phyloP scores from a whole-genome alignment of 2,113 vertebrate species.

The Agapornis roseicollis region DNA sequence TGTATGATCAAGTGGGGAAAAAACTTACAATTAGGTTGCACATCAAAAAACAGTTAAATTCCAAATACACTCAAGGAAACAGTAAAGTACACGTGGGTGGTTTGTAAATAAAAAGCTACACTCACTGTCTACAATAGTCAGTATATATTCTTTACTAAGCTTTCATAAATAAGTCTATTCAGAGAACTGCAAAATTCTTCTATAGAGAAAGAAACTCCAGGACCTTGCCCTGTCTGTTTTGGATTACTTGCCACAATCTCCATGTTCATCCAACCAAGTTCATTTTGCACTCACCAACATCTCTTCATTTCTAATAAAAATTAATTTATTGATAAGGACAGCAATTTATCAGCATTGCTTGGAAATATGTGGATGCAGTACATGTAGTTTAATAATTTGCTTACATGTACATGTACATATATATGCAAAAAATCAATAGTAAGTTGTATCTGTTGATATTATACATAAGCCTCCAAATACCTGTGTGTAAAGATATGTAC shows the following conservation, averaged over 20 bases:
- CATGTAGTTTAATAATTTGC: background rate
- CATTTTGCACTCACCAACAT: background rate
- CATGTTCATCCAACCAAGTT: background rate
- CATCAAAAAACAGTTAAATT: background rate
- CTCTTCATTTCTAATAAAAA: background rate
- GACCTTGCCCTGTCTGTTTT: background rate
- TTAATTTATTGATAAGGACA: background rate
- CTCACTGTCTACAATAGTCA: background rate
- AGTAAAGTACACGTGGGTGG: background rate
- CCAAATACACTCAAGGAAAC: background rate
- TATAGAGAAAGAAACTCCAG: background rate
- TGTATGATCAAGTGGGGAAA: background rate
- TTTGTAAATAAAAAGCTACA: background rate
- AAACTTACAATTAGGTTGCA: background rate
- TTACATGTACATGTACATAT: accelerated
- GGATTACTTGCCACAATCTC: accelerated
- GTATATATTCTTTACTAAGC: background rate
- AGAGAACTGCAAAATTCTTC: background rate
- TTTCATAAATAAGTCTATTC: background rate
- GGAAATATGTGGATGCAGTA: background rate
- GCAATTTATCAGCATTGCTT: background rate
- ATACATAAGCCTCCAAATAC: background rate
- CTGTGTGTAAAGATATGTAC: background rate
- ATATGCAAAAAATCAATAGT: background rate
- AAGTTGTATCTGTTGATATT: background rate